phyloP scores from a whole-genome alignment of 2,888 invertebrate genomes.

The Atrina japonica region DNA sequence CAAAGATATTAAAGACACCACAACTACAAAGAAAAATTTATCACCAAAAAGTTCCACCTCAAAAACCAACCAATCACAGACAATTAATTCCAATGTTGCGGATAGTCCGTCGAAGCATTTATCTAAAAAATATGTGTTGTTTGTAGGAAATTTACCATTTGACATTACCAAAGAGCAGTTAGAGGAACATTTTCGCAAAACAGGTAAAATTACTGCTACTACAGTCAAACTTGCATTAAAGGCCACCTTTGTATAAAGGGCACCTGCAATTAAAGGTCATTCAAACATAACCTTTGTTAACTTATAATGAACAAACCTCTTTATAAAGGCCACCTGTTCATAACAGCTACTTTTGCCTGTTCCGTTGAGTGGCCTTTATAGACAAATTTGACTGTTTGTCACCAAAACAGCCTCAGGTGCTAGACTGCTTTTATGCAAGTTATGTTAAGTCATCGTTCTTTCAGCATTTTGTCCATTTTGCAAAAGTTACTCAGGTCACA shows the following conservation, averaged over 20 bases:
- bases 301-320: too few species aligned
- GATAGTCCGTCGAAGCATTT: constrained; percentile 28
- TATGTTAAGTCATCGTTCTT: not conserved
- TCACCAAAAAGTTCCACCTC: not conserved
- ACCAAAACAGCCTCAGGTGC: too few species aligned
- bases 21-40: not conserved
- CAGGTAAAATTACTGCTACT: too few species aligned
- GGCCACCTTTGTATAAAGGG: too few species aligned
- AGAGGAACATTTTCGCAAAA: constrained; percentile 73
- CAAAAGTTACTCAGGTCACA: not conserved
- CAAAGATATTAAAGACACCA: constrained; percentile 15
- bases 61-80: not conserved
- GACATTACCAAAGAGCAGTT: constrained; percentile 71
- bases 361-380: too few species aligned
- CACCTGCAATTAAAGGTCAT: too few species aligned
- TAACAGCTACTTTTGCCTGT: too few species aligned
- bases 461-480: not conserved
- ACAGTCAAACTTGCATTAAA: too few species aligned
- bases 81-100: not conserved
- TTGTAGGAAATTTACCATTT: constrained; percentile 74
- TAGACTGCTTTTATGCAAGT: not conserved
- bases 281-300: too few species aligned
- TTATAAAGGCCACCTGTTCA: too few species aligned
- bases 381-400: too few species aligned
- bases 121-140: constrained; percentile 68